Conservation (phyloP, 2,113 vertebrate species). For the Synodontis membranacea region DNA sequence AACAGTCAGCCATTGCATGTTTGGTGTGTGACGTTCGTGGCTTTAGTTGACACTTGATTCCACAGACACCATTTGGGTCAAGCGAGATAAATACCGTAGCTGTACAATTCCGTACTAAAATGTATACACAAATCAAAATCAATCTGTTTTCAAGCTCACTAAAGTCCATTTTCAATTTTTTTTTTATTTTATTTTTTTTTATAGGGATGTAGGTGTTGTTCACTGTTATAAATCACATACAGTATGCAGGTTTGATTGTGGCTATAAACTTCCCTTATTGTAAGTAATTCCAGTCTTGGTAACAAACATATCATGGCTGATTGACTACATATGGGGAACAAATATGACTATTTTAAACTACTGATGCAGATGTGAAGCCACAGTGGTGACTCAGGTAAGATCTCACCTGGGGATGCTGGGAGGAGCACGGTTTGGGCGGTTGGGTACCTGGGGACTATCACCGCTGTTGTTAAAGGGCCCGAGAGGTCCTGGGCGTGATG, state of each 20-base stretch:
- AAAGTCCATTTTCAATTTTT: too few species aligned
- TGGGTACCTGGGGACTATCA: constrained; percentile 88
- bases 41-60: neutral
- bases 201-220: neutral
- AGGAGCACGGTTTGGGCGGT: constrained; percentile 85
- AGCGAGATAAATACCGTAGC: neutral
- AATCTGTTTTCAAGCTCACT: neutral
- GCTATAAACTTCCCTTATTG: neutral
- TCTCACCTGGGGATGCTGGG: constrained; percentile 92
- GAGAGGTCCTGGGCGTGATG: constrained; percentile 82
- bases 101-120: neutral
- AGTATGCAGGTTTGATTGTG: neutral
- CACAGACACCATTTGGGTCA: neutral
- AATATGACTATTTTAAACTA: neutral
- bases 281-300: neutral
- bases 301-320: neutral
- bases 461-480: constrained; percentile 81
- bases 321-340: neutral
- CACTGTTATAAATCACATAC: neutral
- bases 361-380: neutral
- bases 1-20: neutral
- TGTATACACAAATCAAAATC: neutral
- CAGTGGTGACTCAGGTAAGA: neutral
- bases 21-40: neutral
- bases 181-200: too few species aligned